phyloP scores from a whole-genome alignment of 2,888 invertebrate species.

The Bibio marci region DNA sequence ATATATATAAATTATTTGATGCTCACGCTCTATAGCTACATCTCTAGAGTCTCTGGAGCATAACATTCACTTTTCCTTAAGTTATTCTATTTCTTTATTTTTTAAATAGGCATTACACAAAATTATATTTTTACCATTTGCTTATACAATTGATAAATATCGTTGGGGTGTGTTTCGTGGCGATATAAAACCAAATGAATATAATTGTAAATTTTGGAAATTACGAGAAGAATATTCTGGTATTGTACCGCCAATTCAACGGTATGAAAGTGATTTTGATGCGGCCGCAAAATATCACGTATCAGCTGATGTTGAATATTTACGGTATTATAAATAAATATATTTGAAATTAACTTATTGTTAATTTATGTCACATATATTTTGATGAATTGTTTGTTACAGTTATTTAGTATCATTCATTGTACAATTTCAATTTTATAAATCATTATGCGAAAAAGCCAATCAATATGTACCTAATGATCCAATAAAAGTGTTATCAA shows the following conservation, averaged over 20 bases:
- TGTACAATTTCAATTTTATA: conserved; percentile 63
- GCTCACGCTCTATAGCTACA: too few relatives aligned
- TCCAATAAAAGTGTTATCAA: conserved; percentile 49
- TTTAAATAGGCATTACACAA: conserved; percentile 40
- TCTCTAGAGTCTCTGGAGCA: too few relatives aligned
- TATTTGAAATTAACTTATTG: conserved; percentile 23
- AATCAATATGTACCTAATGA: conserved; percentile 59
- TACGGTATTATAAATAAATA: too few relatives aligned
- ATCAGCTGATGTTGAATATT: conserved; percentile 50
- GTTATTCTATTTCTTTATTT: neutral
- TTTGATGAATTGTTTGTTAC: conserved; percentile 8
- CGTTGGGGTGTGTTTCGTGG: conserved; percentile 52
- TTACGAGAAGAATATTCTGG: conserved; percentile 45
- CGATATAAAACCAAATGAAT: conserved; percentile 36
- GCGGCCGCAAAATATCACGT: conserved; percentile 61
- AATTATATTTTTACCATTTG: conserved; percentile 52
- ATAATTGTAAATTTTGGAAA: conserved; percentile 52
- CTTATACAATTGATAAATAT: conserved; percentile 50
- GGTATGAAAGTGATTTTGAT: conserved; percentile 54
- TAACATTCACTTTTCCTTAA: too few relatives aligned
- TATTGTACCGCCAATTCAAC: conserved; percentile 43
- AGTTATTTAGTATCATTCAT: conserved; percentile 65
- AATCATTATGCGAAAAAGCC: conserved; percentile 54
- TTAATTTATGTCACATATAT: too few relatives aligned
- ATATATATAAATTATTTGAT: too few relatives aligned